Evolutionary conservation across 2,797 vertebrate genomes (phyloP).

Genomic region (Sardinella longiceps): DNA sequence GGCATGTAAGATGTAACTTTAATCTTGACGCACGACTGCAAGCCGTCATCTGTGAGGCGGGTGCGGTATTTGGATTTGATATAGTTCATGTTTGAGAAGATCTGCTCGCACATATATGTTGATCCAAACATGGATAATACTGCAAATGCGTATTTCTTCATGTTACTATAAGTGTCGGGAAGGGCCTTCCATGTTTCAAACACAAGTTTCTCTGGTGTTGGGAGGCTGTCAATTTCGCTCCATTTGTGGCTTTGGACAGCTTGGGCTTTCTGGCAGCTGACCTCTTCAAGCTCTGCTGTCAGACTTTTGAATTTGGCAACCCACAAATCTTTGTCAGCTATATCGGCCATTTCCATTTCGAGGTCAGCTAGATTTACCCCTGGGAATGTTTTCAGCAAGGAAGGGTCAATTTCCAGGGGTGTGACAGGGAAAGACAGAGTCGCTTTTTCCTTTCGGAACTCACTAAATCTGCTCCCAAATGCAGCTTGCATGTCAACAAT

Average conservation of each 20-base stretch:
- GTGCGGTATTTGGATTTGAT: constrained; percentile 18
- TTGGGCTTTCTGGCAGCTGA: constrained; percentile 37
- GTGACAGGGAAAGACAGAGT: no score
- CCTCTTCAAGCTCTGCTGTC: constrained; percentile 45
- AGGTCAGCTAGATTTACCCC: background rate
- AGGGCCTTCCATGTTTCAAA: constrained; percentile 44
- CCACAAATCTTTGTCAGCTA: constrained; percentile 43
- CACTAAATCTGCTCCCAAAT: no score
- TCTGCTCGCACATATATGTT: constrained; percentile 30
- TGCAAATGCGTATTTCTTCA: no score
- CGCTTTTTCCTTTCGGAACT: no score
- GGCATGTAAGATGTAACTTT: no score
- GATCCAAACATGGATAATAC: constrained; percentile 45
- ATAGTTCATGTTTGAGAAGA: constrained; percentile 34
- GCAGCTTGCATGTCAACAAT: no score
- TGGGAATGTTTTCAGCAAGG: no score
- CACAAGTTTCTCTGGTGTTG: constrained; percentile 40
- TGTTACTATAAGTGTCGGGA: constrained; percentile 30
- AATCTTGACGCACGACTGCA: no score
- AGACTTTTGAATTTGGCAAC: constrained; percentile 48
- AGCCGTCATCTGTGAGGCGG: constrained; percentile 36
- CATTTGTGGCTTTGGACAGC: constrained; percentile 34
- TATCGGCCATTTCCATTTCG: constrained; percentile 6
- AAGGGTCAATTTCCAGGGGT: no score
- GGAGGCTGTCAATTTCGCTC: constrained; percentile 42